phyloP scores from a whole-genome alignment of 92 coral and sea anemone species.

The Muricea muricata region DNA sequence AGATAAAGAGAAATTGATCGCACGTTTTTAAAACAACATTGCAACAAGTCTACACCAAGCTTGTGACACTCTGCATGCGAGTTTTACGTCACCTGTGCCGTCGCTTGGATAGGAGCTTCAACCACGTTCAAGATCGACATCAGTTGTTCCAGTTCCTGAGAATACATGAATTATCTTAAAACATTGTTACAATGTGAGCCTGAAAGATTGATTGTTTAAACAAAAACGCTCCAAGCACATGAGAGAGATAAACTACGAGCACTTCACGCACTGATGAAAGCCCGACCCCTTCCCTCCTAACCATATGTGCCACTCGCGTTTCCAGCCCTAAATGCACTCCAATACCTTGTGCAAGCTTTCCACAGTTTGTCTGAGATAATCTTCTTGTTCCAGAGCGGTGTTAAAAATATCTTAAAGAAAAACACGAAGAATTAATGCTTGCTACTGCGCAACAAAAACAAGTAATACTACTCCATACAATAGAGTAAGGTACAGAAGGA shows the following conservation, averaged over 20 bases:
- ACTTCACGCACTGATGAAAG: too few relatives aligned
- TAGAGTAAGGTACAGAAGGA: neutral
- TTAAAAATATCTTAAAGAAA: conserved; percentile 63
- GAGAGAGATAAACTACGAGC: too few relatives aligned
- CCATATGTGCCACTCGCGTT: too few relatives aligned
- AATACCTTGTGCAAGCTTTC: conserved; percentile 84
- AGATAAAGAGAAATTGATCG: too few relatives aligned
- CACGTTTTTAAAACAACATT: too few relatives aligned
- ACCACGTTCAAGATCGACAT: conserved; percentile 90
- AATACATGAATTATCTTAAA: neutral
- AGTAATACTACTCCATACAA: too few relatives aligned
- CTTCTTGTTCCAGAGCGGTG: conserved; percentile 86
- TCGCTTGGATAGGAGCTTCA: conserved; percentile 94
- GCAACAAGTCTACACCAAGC: too few relatives aligned
- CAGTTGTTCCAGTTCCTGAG: conserved; percentile 91
- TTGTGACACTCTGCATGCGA: too few relatives aligned
- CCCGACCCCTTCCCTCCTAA: too few relatives aligned
- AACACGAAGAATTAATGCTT: neutral
- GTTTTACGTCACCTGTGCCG: conserved; percentile 92
- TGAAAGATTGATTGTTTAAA: too few relatives aligned
- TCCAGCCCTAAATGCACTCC: too few relatives aligned
- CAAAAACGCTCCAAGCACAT: too few relatives aligned
- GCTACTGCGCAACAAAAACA: neutral
- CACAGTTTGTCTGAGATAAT: conserved; percentile 78
- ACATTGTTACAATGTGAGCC: neutral